phyloP scores from a whole-genome alignment of 2,888 invertebrate genomes.

The Anticlea derivata region DNA sequence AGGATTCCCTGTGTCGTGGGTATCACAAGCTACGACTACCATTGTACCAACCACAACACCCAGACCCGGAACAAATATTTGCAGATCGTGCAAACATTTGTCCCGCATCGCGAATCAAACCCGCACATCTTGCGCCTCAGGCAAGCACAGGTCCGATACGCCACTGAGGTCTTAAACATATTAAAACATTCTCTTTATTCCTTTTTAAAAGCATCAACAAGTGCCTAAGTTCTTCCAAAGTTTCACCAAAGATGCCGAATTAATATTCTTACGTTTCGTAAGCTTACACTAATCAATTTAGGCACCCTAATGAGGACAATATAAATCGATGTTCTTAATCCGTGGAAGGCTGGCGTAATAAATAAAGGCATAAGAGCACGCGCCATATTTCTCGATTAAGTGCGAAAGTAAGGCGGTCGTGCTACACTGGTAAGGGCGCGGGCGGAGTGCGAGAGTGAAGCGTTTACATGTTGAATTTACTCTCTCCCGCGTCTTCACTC shows the following conservation, averaged over 20 bases:
- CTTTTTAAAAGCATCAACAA: background rate
- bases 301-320: constrained; percentile 75
- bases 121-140: too few species aligned
- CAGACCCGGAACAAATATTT: too few species aligned
- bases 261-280: constrained; percentile 44
- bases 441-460: constrained; percentile 35
- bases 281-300: constrained; percentile 73
- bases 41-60: too few species aligned
- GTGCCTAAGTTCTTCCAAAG: background rate
- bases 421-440: constrained; percentile 44
- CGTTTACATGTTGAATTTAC: too few species aligned
- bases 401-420: constrained; percentile 75
- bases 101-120: too few species aligned
- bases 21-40: too few species aligned
- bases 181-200: background rate
- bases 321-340: constrained; percentile 78
- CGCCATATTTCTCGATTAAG: constrained; percentile 83
- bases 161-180: too few species aligned
- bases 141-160: too few species aligned
- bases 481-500: too few species aligned
- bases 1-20: too few species aligned
- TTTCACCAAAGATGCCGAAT: constrained; percentile 29
- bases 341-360: constrained; percentile 68
- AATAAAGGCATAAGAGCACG: constrained; percentile 80
- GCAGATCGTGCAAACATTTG: too few species aligned